Evolutionary conservation across 2,797 vertebrate species (phyloP).

Genomic region (Psittacula echo): DNA sequence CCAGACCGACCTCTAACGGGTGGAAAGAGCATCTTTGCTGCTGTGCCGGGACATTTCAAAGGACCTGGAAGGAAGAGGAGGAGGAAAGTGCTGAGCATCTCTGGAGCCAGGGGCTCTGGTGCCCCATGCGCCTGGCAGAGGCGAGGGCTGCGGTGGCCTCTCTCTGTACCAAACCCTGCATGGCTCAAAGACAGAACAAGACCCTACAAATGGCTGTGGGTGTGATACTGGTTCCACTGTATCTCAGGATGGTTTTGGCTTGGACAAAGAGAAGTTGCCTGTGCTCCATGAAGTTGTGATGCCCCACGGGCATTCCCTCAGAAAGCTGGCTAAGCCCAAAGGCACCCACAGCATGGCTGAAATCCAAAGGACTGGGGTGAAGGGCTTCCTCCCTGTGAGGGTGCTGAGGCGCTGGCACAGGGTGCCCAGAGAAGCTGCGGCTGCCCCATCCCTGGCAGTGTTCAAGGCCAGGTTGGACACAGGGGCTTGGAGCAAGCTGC

Average conservation of each 20-base stretch:
- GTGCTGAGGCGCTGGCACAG: not conserved
- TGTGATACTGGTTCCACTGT: rapidly evolving
- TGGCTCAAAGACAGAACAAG: not conserved
- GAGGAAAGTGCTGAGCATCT: rapidly evolving
- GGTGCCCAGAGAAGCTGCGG: too few species aligned
- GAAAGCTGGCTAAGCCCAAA: not conserved
- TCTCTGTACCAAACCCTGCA: not conserved
- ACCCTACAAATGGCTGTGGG: too few species aligned
- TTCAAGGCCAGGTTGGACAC: too few species aligned
- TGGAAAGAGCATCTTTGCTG: not conserved
- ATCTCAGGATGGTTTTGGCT: not conserved
- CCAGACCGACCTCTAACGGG: rapidly evolving
- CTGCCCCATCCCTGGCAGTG: too few species aligned
- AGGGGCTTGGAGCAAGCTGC: too few species aligned
- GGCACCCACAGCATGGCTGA: rapidly evolving
- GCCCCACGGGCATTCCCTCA: not conserved
- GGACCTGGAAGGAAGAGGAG: constrained; percentile 4
- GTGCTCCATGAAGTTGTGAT: not conserved
- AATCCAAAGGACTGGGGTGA: not conserved
- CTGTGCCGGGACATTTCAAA: not conserved
- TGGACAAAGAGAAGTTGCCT: not conserved
- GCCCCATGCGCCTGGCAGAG: rapidly evolving
- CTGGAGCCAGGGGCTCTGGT: not conserved
- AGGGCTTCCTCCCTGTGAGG: rapidly evolving
- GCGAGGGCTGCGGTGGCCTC: not conserved